These are phyloP conservation scores for Norana najaformis DNA, from an alignment of 2,888 invertebrate species.

Conservation along the genomic window DNA sequence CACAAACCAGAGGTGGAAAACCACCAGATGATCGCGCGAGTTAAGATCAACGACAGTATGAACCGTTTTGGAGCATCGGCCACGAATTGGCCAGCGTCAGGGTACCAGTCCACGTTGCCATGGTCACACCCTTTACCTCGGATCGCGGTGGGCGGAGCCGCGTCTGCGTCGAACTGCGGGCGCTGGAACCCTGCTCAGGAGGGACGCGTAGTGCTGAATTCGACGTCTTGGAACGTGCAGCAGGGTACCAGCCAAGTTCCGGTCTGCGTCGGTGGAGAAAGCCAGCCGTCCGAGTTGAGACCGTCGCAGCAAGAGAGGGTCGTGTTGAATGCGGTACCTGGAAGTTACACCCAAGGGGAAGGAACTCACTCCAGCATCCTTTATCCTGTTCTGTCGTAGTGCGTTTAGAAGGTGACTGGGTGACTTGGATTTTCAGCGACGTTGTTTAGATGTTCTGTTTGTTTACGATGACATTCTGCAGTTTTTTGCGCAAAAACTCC, in stretches of 20 bases:
- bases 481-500: neutral
- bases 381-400: neutral
- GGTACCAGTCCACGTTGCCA: neutral
- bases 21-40: neutral
- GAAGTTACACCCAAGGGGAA: neutral
- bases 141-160: neutral
- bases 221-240: neutral
- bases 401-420: too few relatives aligned
- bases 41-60: neutral
- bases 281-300: neutral
- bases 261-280: neutral
- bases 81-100: neutral
- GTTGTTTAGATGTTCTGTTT: too few relatives aligned
- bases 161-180: neutral
- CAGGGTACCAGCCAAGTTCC: neutral
- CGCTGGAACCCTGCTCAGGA: conserved; percentile 13
- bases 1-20: neutral
- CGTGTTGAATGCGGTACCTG: neutral
- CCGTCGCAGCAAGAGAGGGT: neutral
- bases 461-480: neutral
- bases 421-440: too few relatives aligned
- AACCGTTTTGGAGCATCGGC: neutral
- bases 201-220: neutral
- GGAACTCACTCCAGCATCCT: neutral
- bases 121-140: too few relatives aligned